Evolutionary conservation across 2,113 vertebrate genomes (phyloP).

Genomic region (Micromys minutus): DNA sequence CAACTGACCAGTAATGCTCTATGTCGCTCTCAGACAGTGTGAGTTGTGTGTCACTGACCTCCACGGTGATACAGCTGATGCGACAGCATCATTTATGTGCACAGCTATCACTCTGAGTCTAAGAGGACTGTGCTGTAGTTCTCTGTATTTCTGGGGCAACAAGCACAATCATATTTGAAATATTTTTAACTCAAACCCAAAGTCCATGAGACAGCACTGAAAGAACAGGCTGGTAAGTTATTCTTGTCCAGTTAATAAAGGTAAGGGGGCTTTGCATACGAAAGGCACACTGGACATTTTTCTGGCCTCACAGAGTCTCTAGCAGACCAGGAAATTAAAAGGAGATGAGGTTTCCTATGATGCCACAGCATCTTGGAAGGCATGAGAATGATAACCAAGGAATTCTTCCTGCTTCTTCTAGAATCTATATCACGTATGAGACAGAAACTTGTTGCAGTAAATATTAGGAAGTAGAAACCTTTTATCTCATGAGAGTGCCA

Average conservation of each 20-base stretch:
- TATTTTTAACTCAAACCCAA: not conserved
- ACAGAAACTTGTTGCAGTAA: not conserved
- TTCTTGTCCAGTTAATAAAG: not conserved
- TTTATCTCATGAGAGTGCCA: no score
- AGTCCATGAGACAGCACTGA: not conserved
- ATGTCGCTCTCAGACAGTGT: accelerated
- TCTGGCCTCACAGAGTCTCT: not conserved
- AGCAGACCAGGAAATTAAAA: not conserved
- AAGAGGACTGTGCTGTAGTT: not conserved
- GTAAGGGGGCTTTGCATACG: not conserved
- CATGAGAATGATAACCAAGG: not conserved
- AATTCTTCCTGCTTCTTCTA: not conserved
- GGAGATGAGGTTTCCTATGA: not conserved
- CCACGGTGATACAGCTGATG: not conserved
- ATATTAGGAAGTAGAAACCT: no score
- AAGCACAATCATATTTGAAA: not conserved
- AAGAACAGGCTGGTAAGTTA: not conserved
- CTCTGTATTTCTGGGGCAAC: not conserved
- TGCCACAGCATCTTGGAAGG: not conserved
- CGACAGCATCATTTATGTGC: not conserved
- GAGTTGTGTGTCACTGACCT: not conserved
- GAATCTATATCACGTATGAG: not conserved
- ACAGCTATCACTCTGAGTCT: not conserved
- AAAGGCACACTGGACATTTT: not conserved
- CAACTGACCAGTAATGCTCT: not conserved